Base-by-base conservation (phyloP, 1,140 invertebrate genomes). In the Penaeus vannamei region DNA sequence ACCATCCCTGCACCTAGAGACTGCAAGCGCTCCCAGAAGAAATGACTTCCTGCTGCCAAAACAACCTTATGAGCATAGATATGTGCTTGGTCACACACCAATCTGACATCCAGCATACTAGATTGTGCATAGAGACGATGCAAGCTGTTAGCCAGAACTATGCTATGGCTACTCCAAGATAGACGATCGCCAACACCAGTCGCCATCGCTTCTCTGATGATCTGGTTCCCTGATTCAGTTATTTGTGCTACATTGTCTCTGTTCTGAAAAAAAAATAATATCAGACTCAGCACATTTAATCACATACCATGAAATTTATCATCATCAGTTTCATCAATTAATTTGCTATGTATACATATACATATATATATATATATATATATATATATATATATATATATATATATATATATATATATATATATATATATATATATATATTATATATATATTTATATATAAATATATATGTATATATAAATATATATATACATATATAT, bases 31-130 rank as follows among this genome's bases (percentile, higher is more conserved):
- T 86, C 85, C 66, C 84, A 60, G 29, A 90, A 87, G 61, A 90
- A 86, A 66, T 66, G 86, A 29, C 90, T 90, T 19, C 85, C 90
- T n/a, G 90, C 90, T 32, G 90, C 90, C 66, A 90, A 61, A 76
- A 90, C 85, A 26, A 86, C 80, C 29, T 85, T 86, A 80, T 90
- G 90, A 12, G 90, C 90, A 29, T 87, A 87, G 7, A 87, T 87
- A 80, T 87, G 86, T 17, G 80, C 86, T 46, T 87, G 79, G 22
- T 87, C 86, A 60, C 86, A 87, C 86, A 87, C 86, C 79, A 87
- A 80, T 20, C 86, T 36, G 42, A 87, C 86, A 20, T 87, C 86
- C 26, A 87, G 53, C 20, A 87, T 42, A 29, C 79, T 26, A 2
- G 86, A 66, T 36, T 87, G 86, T 59, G 79, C 46, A 69, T 87